Evolutionary conservation across 2,113 vertebrate species (phyloP).

Genomic region (Thunnus maccoyii): DNA sequence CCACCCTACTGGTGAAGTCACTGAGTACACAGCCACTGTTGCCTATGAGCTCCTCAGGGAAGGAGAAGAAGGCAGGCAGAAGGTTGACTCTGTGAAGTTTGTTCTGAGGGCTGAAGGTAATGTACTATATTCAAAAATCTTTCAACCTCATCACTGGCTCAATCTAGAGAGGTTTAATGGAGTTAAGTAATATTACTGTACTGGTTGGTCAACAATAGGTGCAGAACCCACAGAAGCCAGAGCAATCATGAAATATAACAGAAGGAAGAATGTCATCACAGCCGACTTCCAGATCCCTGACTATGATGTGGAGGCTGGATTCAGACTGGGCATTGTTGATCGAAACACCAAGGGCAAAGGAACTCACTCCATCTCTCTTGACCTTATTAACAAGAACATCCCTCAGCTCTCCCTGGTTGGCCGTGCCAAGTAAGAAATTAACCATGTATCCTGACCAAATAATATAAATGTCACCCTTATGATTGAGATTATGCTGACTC

Average conservation of each 20-base stretch:
- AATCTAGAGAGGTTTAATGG: not conserved
- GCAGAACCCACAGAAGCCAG: conserved; percentile 83
- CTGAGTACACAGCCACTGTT: conserved; percentile 89
- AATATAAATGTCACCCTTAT: not conserved
- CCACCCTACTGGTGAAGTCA: conserved; percentile 87
- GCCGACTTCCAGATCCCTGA: conserved; percentile 89
- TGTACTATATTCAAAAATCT: conserved; percentile 15
- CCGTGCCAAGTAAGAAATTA: conserved; percentile 87
- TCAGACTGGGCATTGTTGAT: conserved; percentile 86
- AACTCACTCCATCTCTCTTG: conserved; percentile 86
- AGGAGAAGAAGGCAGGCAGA: conserved; percentile 76
- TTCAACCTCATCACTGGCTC: not conserved
- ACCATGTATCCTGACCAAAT: not conserved
- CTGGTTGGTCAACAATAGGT: conserved; percentile 77
- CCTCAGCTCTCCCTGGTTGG: conserved; percentile 87
- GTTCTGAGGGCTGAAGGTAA: conserved; percentile 89
- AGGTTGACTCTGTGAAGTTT: conserved; percentile 87
- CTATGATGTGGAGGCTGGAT: conserved; percentile 86
- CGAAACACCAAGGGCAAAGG: conserved; percentile 79
- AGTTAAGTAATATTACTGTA: not conserved
- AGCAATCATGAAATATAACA: conserved; percentile 88
- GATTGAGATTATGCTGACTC: not conserved
- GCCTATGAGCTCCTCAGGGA: conserved; percentile 83
- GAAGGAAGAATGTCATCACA: conserved; percentile 82
- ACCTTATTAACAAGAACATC: conserved; percentile 90